Evolutionary conservation across 2,797 vertebrate genomes (phyloP), one percentile per base, ranked within the genome.

Genomic region (Danio aesculapii): DNA sequence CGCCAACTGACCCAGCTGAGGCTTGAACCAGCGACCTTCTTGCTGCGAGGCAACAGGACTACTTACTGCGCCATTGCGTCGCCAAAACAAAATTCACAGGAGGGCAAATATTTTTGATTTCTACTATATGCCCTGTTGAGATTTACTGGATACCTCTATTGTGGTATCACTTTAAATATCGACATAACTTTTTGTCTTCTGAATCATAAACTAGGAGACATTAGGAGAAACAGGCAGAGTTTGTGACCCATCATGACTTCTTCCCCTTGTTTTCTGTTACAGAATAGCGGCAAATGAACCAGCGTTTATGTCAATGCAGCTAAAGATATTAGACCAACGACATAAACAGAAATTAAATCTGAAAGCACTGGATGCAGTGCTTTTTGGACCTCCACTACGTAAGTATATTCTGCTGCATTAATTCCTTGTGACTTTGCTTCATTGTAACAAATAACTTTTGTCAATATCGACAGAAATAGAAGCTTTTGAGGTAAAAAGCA

Each of bases 341-440:
- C 98, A 99, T 73, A 97, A 98, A 90, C 98, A 99, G 77, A 99
- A 99, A 66, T 93, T 99, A 83, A 97, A 98, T 84, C 94, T 99
- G 21, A 99, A 99, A 92, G 97, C 98, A 0, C 91, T 99, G 59
- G 98, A 99, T 55, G 98, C 98, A 0, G 98, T 99, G 89, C 94
- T 99, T 10, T 99, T 99, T 83, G 98, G 98, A 78, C 97, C 98
- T 77, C 95, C 97, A 7, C 93, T 96, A 83, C 96, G 98, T 99
- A 90, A 97, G 97, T 97, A 90, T 79, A 39, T 46, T 58, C 75
- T 17, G 17, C 7, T 19, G 39, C 17, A 46, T 16, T 30, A 21
- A 58, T 13, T 10, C 12, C 8, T 6, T 53, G 12, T 41, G 14
- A 16, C 9, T n/a, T 53, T 53, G 68, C 68, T 53, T 70, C 30